Base-by-base conservation (phyloP, 1,140 invertebrate species). In the Dendrolimus punctatus region DNA sequence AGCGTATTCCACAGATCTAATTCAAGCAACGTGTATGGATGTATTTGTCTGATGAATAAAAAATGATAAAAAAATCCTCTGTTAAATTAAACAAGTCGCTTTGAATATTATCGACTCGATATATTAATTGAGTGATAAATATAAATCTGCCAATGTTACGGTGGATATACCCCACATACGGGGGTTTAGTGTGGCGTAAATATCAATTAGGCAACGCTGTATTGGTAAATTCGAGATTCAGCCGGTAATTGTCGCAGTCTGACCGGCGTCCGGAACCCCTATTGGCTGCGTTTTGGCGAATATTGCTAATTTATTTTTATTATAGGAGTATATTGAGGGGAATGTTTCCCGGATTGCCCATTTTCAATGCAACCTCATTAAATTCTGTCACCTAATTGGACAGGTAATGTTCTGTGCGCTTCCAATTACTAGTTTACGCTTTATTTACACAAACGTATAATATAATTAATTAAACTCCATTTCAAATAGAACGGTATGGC, bases 291-390 rank as follows among this genome's bases (percentile, higher is more conserved):
- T 73, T 62, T 60, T 68, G 60, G 66, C 60, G 66, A 67, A 64
- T 73, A 73, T 68, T 66, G 72, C 64, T 75, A 79, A 76, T 79
- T 79, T 76, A 79, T 67, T 79, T 79, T 76, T 73, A 79, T 66
- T 74, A 71, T 63, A 55, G 47, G 45, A 60, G 47, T 60, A 51
- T 58, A 63, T 68, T 59, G 68, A 68, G 62, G 73, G 68, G 64
- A 49, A 62, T 49, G 49, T 55, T 53, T 53, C 56, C 60, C 56
- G 9, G 49, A 58, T 55, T 62, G 56, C 55, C 58, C 49, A 55
- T 62, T 58, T 49, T 49, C 49, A 55, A 51, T 40, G 48, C 41
- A 9, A 39, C 36, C 43, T 50, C 52, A 43, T 62, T 55, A 58
- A 62, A 62, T 58, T 62, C 55, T 52, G 55, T 53, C 41, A 54